These are phyloP conservation scores for Aphis gossypii DNA, from an alignment of 1,140 invertebrate species.

Conservation along the genomic window DNA sequence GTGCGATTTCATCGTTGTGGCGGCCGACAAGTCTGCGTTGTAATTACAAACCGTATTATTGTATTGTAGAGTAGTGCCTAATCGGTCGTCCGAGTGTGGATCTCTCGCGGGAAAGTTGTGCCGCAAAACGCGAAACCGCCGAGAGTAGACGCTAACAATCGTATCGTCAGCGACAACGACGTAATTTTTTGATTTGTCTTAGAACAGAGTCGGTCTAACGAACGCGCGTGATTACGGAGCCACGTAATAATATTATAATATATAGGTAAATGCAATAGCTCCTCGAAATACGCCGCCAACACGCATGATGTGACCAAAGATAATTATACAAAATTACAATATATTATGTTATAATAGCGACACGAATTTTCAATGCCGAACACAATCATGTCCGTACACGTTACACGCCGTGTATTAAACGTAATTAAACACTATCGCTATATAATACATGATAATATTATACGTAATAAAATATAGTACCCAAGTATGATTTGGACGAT, in stretches of 20 bases:
- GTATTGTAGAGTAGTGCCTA: not conserved
- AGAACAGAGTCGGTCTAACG: not conserved
- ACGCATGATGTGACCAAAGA: not conserved
- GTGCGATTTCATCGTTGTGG: not conserved
- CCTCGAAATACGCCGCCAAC: not conserved
- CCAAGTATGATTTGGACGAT: not conserved
- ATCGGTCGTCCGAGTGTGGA: not conserved
- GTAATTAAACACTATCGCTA: not conserved
- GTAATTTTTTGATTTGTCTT: not conserved
- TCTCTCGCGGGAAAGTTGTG: not conserved
- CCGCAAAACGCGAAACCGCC: not conserved
- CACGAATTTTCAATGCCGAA: not conserved
- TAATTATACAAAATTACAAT: not conserved
- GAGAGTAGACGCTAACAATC: too few species aligned
- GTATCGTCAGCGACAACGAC: too few species aligned
- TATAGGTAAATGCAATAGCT: not conserved
- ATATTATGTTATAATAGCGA: not conserved
- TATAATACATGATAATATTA: not conserved
- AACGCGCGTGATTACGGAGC: not conserved
- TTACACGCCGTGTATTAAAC: not conserved
- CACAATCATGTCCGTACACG: not conserved
- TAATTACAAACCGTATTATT: too few species aligned
- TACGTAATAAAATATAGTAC: too few species aligned
- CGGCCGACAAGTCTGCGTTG: too few species aligned
- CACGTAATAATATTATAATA: not conserved